Evolutionary conservation across 2,797 vertebrate species (phyloP).

Genomic region (Lemur catta): DNA sequence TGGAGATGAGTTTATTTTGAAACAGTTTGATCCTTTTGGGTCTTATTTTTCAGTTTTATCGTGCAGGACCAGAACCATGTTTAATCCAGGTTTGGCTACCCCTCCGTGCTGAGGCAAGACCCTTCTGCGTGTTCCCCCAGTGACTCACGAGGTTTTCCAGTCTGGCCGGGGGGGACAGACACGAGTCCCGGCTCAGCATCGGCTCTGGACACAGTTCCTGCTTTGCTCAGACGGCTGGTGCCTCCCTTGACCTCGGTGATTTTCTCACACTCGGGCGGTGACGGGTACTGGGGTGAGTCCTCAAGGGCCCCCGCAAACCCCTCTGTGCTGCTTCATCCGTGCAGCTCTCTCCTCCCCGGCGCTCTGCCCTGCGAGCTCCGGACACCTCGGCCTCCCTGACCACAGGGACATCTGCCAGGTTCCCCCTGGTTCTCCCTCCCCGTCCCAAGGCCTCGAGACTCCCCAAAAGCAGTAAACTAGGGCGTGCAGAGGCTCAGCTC

Average conservation of each 20-base stretch:
- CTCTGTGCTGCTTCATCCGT: accelerated
- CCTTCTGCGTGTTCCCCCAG: no score
- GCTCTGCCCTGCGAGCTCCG: accelerated
- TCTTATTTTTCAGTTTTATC: not conserved
- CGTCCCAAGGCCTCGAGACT: not conserved
- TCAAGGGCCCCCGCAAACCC: accelerated
- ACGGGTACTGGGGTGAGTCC: accelerated
- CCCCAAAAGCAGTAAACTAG: accelerated
- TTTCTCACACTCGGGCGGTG: accelerated
- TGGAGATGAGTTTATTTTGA: not conserved
- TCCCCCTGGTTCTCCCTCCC: not conserved
- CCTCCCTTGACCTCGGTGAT: accelerated
- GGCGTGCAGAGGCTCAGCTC: accelerated
- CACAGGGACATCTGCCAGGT: not conserved
- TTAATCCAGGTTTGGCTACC: accelerated
- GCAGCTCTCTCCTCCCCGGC: not conserved
- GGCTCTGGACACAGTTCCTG: not conserved
- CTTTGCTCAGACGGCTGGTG: accelerated
- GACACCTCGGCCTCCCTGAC: not conserved
- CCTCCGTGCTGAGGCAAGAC: not conserved
- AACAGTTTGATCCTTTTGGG: not conserved
- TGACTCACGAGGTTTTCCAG: accelerated
- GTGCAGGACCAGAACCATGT: accelerated
- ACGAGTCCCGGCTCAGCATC: not conserved
- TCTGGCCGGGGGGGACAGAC: not conserved